A percentile compares a stretch with the other conserved stretches of the same genome.
These are phyloP conservation scores for Aplodontia rufa DNA, from an alignment of 2,113 vertebrate genomes.

Conservation along the genomic window DNA sequence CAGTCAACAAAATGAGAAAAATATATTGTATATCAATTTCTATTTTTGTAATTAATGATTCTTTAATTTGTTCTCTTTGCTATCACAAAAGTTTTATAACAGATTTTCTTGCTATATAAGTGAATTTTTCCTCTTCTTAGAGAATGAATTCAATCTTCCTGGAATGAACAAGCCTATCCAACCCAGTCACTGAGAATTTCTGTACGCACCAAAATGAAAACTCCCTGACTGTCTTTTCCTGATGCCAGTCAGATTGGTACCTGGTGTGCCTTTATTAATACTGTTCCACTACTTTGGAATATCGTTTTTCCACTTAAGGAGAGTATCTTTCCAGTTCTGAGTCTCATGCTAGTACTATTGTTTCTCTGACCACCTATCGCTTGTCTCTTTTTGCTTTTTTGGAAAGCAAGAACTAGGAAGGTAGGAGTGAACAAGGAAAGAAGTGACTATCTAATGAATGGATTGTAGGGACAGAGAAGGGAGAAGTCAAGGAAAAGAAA, in stretches of 20 bases:
- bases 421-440: neutral
- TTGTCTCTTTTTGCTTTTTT: neutral
- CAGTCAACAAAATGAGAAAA: neutral
- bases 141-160: constrained; percentile 35
- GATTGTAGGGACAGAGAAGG: neutral
- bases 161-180: neutral
- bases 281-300: neutral
- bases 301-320: neutral
- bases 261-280: neutral
- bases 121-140: constrained; percentile 18
- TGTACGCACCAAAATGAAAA: neutral
- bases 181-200: neutral
- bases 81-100: neutral
- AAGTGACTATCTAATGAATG: neutral
- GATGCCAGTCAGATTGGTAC: neutral
- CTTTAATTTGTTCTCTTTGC: neutral
- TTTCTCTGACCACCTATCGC: neutral
- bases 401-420: neutral
- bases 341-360: neutral
- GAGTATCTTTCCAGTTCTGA: constrained; percentile 21
- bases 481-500: neutral
- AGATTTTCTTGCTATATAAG: neutral
- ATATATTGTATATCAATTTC: neutral
- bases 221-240: neutral
- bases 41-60: neutral